Evolutionary conservation across 2,113 vertebrate genomes (phyloP), one percentile per base, ranked within the genome.

Genomic region (Synodontis membranacea): DNA sequence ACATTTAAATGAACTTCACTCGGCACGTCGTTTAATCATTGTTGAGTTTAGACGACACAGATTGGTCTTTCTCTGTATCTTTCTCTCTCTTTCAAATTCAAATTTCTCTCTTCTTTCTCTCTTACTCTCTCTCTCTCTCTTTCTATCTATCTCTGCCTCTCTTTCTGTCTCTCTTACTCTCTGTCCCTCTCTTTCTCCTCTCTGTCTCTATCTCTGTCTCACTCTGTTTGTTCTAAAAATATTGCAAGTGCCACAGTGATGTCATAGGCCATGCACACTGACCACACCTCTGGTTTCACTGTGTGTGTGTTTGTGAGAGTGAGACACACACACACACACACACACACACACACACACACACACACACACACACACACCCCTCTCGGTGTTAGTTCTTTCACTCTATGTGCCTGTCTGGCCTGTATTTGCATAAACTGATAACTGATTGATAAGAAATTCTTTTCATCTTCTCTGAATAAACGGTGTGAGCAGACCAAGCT

Each of bases 151-250:
- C 1, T 17, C n/a, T 37, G 4, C 21, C 34, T 37, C 66, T 42
- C 68, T 46, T 23, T 21, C 17, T 42, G 4, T 66, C 62, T 39
- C 34, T 0, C 34, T 21, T 34, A 39, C 2, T 44, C 11, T 11
- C 23, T 44, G 11, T 44, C 39, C 28, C 10, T 28, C 23, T 25
- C 23, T 44, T 10, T 5, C 2, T 74, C 39, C 39, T 28, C 42
- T 74, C 66, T 70, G 3, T 28, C 23, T 28, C 39, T 34, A 4
- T 64, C 14, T 68, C 28, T 5, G 0, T 15, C 62, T 23, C 76
- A 9, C 42, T 54, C 48, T 23, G 50, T 50, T 78, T 78, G 46
- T 37, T 76, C 74, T 76, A 50, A 54, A 79, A 79, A 54, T 79
- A 79, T 37, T 54, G 8, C 0, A 3, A 50, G 74, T 31, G 50